Percentiles rank a stretch among this genome's conserved stretches.
These are phyloP conservation scores for Lycocerus yunnanus DNA, from an alignment of 2,888 invertebrate species.

Conservation along the genomic window DNA sequence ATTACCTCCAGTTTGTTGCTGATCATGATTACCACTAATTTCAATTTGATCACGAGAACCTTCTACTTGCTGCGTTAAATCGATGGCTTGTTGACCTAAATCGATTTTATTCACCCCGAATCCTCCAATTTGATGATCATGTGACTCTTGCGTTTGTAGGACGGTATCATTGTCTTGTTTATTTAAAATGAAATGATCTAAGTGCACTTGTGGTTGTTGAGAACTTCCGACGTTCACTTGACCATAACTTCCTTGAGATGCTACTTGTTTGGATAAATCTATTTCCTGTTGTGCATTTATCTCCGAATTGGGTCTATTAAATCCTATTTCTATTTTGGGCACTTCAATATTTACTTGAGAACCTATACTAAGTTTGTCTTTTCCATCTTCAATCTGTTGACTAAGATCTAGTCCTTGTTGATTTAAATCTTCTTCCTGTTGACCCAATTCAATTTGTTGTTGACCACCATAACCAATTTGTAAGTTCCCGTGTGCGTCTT, in stretches of 20 bases:
- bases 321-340: background rate
- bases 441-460: background rate
- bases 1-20: background rate
- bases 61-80: background rate
- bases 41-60: background rate
- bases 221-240: background rate
- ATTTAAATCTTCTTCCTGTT: constrained; percentile 32
- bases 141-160: no score
- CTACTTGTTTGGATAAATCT: background rate
- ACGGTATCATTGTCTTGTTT: no score
- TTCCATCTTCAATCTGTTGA: constrained; percentile 33
- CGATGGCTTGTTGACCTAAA: no score
- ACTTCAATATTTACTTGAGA: background rate
- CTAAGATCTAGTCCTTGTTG: constrained; percentile 32
- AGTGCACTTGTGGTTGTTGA: background rate
- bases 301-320: background rate
- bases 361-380: background rate
- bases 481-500: constrained; percentile 4
- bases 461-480: constrained; percentile 1
- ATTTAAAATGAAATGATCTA: no score
- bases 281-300: background rate
- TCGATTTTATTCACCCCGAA: no score
- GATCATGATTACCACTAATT: background rate
- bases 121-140: no score
- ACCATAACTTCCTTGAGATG: background rate